phyloP scores from a whole-genome alignment of 2,113 vertebrate genomes.

The Nibea albiflora region DNA sequence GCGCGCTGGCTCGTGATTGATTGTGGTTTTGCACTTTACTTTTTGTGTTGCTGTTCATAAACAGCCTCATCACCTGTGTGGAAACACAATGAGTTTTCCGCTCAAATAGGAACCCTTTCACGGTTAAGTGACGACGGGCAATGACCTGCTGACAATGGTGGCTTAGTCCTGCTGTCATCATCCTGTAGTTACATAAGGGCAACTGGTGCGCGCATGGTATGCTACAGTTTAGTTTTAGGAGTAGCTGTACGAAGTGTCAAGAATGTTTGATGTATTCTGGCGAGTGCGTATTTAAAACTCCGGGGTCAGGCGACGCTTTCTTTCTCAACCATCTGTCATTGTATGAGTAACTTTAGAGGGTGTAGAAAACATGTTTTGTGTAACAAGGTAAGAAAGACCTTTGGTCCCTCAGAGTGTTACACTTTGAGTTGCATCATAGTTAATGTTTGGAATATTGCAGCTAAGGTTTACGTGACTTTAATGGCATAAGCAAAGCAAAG shows the following conservation, averaged over 20 bases:
- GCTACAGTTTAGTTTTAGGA: slow-evolving; percentile 18
- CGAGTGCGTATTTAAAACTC: slow-evolving; percentile 47
- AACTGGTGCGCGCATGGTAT: slow-evolving; percentile 41
- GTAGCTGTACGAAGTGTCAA: slow-evolving; percentile 38
- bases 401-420: slow-evolving; percentile 21
- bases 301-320: slow-evolving; percentile 31
- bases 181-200: slow-evolving; percentile 68
- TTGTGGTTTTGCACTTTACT: slow-evolving; percentile 19
- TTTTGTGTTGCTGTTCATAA: slow-evolving; percentile 45
- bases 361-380: slow-evolving; percentile 14
- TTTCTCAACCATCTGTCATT: slow-evolving; percentile 42
- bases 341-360: slow-evolving; percentile 25
- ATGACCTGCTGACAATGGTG: slow-evolving; percentile 58
- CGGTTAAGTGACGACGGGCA: slow-evolving; percentile 59
- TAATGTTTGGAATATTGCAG: slow-evolving; percentile 34
- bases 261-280: slow-evolving; percentile 51
- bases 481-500: slow-evolving; percentile 22
- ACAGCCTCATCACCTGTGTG: slow-evolving; percentile 56
- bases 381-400: slow-evolving; percentile 10
- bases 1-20: slow-evolving; percentile 28
- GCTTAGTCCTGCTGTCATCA: slow-evolving; percentile 60
- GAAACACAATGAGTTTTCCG: slow-evolving; percentile 46
- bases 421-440: slow-evolving; percentile 23
- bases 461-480: slow-evolving; percentile 10
- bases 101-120: slow-evolving; percentile 59